phyloP scores from a whole-genome alignment of 2,797 vertebrate species.

The Psittacula echo region DNA sequence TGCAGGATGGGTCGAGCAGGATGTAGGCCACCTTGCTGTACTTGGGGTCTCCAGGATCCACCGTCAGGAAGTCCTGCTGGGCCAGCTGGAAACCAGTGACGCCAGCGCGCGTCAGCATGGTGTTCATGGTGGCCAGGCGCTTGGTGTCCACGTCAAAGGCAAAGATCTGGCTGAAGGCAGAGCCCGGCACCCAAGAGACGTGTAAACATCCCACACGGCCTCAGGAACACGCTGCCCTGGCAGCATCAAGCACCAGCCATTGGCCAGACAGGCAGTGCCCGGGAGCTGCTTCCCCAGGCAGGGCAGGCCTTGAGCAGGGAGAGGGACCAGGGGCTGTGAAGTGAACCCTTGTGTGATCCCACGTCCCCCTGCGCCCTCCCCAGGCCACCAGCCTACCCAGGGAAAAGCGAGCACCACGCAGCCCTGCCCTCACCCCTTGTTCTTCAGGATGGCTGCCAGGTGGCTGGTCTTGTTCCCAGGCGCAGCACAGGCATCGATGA shows the following conservation, averaged over 20 bases:
- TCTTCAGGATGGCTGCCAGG: conserved; percentile 89
- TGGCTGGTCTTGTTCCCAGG: conserved; percentile 97
- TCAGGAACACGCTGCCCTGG: background rate
- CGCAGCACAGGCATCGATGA: conserved; percentile 93
- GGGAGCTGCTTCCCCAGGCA: background rate
- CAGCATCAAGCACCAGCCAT: fast-evolving
- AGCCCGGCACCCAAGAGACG: background rate
- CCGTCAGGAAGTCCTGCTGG: conserved; percentile 89
- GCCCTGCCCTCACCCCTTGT: conserved; percentile 84
- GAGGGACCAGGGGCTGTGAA: background rate
- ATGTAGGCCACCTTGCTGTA: conserved; percentile 86
- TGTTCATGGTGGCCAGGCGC: conserved; percentile 91
- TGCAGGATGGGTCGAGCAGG: conserved; percentile 95
- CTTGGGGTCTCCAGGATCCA: conserved; percentile 80
- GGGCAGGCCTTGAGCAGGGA: fast-evolving
- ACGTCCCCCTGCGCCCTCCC: background rate
- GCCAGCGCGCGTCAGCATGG: conserved; percentile 89
- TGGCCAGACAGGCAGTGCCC: fast-evolving
- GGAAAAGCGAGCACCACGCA: background rate
- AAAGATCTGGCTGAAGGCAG: conserved; percentile 83
- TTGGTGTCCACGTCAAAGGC: conserved; percentile 94
- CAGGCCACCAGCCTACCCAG: too few species aligned
- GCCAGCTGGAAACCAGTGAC: conserved; percentile 87
- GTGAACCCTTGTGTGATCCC: fast-evolving
- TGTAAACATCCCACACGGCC: background rate